Base-by-base conservation (phyloP, 2,888 invertebrate species). In the Polietes domitor region DNA sequence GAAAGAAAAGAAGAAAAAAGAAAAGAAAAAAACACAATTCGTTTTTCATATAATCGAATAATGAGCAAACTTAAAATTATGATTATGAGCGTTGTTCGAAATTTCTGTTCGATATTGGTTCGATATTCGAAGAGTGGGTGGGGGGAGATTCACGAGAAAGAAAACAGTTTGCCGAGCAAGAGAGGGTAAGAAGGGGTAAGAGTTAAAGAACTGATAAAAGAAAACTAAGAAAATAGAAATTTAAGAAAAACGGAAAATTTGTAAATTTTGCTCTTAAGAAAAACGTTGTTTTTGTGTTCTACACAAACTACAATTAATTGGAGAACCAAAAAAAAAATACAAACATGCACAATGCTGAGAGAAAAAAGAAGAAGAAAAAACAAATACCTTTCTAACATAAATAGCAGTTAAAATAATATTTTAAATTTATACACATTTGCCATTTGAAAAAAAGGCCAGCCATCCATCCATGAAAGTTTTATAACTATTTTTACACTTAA, bases 301-400 rank as follows among this genome's bases (percentile, higher is more conserved):
- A n/a, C 15, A 47, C 15, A 47, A 47, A 47, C 15, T 15, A 37
- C 37, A 32, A n/a, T n/a, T n/a, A n/a, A n/a, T n/a, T n/a, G n/a
- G n/a, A n/a, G n/a, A n/a, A n/a, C n/a, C n/a, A n/a, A 94, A 93
- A 93, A 94, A 93, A 94, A 94, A 94, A 41, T 41, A n/a, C n/a
- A n/a, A n/a, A n/a, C 12, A 89, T 84, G 87, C 89, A 90, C 88
- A 82, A 87, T 32, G 7, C 32, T 5, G 32, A 87, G 86, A 82
- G 80, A 86, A 85, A 82, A 78, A 79, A 68, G 85, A 82, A 55
- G n/a, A n/a, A n/a, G 88, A 88, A 87, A 87, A 84, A 75, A 80
- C 41, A 75, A 81, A 84, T 71, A 71, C 77, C 78, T 65, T 80
- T 73, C 65, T 79, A 80, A 47, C 15, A 47, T n/a, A 2, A 47